Base-by-base conservation (phyloP, 2,888 invertebrate genomes). In the Drosophila cognata region DNA sequence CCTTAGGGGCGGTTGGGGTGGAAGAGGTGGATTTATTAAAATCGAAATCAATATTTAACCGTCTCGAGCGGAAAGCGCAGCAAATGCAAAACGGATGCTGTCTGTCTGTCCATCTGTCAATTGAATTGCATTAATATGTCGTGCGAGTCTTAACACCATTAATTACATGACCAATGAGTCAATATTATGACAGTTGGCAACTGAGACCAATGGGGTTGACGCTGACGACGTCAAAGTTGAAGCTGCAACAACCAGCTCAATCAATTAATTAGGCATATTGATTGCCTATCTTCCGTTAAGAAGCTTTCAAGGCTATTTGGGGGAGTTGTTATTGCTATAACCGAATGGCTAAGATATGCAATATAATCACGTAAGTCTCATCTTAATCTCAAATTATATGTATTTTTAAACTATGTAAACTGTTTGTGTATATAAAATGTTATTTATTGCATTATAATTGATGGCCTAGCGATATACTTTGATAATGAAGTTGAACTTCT, bases 21-120 rank as follows among this genome's bases (percentile, higher is more conserved):
- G n/a, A 38, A 21, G 52, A 18, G 38, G 25, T 29, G 56, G 51
- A 79, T 81, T 84, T 82, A 86, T 83, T 86, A 88, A 83, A 79
- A 85, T 86, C 91, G 89, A 91, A 92, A 90, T 91, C 90, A 89
- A 91, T 90, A 89, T 82, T 77, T 11, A 58, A 43, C 43, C 51
- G 58, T 31, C 59, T 16, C 52, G 55, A 8, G 35, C 41, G 63
- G 29, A 57, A 28, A 69, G 46, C 64, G 66, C 58, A 46, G 79
- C 71, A 79, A 76, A 62, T 75, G 81, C 65, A 64, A 74, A 71
- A 59, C 80, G 80, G 80, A 84, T 83, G 85, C 76, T 57, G 69
- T 59, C 81, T 18, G 28, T 28, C 75, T 61, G 43, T 21, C 77
- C 61, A 74, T 64, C 80, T 83, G 89, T 88, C 85, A 89, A 77